A percentile compares a stretch with the other conserved stretches of the same genome.
These are phyloP conservation scores for Dryobota labecula DNA, from an alignment of 2,888 invertebrate genomes.

Conservation along the genomic window DNA sequence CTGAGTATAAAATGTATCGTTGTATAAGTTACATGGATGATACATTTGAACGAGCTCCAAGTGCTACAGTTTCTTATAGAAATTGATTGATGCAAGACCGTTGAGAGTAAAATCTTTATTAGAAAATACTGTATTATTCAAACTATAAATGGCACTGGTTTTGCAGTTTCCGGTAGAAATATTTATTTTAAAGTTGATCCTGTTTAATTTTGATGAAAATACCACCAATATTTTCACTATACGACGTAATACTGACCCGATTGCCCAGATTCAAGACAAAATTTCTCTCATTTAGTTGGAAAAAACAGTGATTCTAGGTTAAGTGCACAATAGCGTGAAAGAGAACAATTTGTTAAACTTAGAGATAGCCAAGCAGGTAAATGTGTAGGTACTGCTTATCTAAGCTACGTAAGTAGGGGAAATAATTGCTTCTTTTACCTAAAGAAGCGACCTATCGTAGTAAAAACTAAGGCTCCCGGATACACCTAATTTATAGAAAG, in stretches of 20 bases:
- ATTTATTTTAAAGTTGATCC: not conserved
- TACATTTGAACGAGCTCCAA: not conserved
- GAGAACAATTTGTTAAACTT: constrained; percentile 34
- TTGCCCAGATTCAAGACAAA: not conserved
- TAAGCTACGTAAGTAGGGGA: constrained; percentile 22
- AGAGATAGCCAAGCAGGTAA: constrained; percentile 32
- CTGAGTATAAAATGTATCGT: not conserved
- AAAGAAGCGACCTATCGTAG: constrained; percentile 12
- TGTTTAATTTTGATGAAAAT: not conserved
- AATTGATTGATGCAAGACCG: not conserved
- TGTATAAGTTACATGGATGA: not conserved
- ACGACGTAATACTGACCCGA: not conserved
- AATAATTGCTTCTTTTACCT: constrained; percentile 50
- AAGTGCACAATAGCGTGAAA: constrained; percentile 42
- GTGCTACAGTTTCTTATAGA: not conserved
- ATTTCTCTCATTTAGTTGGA: constrained; percentile 1
- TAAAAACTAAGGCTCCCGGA: not conserved
- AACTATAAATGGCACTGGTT: not conserved
- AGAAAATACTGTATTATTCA: not conserved
- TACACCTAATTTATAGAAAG: constrained; percentile 17
- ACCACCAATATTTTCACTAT: too few species aligned
- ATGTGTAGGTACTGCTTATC: constrained; percentile 38
- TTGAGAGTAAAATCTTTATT: not conserved
- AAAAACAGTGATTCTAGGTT: constrained; percentile 22
- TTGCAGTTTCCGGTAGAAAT: not conserved